Base-by-base conservation (phyloP, 2,797 vertebrate species). In the Myripristis jacobus region DNA sequence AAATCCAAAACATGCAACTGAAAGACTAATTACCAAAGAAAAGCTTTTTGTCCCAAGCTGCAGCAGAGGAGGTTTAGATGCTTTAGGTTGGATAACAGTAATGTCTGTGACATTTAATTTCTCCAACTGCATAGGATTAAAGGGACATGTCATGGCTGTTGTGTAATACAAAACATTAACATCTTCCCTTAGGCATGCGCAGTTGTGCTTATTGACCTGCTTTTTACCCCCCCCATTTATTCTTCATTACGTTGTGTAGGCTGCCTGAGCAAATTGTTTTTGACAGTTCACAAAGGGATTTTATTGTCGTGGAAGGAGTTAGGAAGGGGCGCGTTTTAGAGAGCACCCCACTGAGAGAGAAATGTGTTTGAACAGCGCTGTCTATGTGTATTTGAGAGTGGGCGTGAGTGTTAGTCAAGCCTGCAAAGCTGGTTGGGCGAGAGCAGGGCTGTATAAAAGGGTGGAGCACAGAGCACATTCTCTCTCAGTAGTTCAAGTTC, bases 341-440 rank as follows among this genome's bases (percentile, higher is more conserved):
- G 64, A 48, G 77, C 68, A 5, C 57, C 67, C 64, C 57, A 46
- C 57, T 76, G 82, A 79, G 82, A 79, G 81, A 82, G 85, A 91
- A 91, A 91, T 89, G 77, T 62, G 0, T 83, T 67, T 56, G 0
- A 88, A 89, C 87, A 84, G 77, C 21, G 6, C 11, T 58, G 79
- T 54, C 78, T 77, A 18, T 82, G 78, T 78, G 58, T n/a, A 62
- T 67, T 54, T 27, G 54, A 47, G 67, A 86, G 88, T 82, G 89
- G 83, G 88, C 50, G 91, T 81, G 88, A 68, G 50, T 43, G 43
- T 43, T 29, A 3, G 68, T 50, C 38, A 6, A 86, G 78, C 77
- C 74, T 36, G 64, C 73, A 65, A 73, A 89, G 91, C 91, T 91
- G 90, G 91, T 93, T 88, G 92, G 91, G 80, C 54, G 65, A 89